Evolutionary conservation across 2,113 vertebrate genomes (phyloP).

Genomic region (Gnathochromis pfefferi): DNA sequence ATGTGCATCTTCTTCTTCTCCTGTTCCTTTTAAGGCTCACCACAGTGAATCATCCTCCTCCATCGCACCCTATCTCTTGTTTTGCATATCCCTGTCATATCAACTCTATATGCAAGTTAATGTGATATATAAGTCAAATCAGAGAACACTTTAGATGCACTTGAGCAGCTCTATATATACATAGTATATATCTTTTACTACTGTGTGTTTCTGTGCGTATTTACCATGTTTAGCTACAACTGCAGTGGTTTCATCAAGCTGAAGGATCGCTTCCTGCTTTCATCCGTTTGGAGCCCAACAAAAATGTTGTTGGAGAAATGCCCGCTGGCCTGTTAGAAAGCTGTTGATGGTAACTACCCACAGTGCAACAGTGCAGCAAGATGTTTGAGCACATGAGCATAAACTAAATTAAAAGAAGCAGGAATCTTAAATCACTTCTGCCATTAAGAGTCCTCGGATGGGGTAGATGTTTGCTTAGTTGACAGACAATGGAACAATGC

Average conservation of each 20-base stretch:
- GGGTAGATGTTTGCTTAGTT: constrained; percentile 11
- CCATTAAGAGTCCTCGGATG: background rate
- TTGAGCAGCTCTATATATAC: background rate
- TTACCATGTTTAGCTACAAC: background rate
- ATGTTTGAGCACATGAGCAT: constrained; percentile 6
- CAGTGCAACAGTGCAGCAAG: constrained; percentile 6
- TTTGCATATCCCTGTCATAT: background rate
- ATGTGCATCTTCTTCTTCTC: background rate
- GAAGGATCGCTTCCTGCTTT: background rate
- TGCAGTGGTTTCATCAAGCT: background rate
- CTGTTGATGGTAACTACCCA: background rate
- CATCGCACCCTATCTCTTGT: background rate
- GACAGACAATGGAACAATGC: constrained; percentile 15
- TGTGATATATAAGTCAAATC: background rate
- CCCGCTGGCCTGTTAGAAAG: background rate
- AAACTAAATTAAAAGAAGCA: constrained; percentile 27
- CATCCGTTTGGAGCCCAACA: background rate
- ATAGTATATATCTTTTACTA: background rate
- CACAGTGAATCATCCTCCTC: background rate
- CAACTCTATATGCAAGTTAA: background rate
- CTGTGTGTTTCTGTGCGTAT: background rate
- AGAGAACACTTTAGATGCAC: background rate
- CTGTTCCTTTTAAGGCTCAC: background rate
- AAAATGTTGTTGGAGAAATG: background rate
- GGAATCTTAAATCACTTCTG: constrained; percentile 12